phyloP scores from a whole-genome alignment of 2,113 vertebrate species.

The Amia ocellicauda region DNA sequence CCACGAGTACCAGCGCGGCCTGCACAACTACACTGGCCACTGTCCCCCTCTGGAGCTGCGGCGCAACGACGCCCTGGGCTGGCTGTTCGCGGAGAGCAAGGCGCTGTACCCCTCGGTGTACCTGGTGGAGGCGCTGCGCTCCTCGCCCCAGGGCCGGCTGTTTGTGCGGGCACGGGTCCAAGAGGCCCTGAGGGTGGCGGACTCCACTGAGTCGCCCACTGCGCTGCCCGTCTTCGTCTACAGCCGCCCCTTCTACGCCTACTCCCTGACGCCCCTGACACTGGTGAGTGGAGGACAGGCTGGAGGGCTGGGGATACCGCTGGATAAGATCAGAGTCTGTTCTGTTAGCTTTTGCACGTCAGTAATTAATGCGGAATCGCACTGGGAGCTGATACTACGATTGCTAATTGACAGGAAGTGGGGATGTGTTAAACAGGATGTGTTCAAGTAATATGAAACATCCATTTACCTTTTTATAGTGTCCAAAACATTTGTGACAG shows the following conservation, averaged over 20 bases:
- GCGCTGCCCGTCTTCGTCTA: slow-evolving; percentile 72
- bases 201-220: slow-evolving; percentile 51
- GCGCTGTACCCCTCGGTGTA: slow-evolving; percentile 75
- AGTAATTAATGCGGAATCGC: neutral
- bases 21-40: slow-evolving; percentile 63
- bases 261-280: slow-evolving; percentile 49
- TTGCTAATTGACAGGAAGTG: slow-evolving; percentile 5
- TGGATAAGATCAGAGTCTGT: too few species aligned
- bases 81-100: slow-evolving; percentile 75
- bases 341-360: neutral
- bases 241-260: slow-evolving; percentile 66
- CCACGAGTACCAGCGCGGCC: slow-evolving; percentile 57
- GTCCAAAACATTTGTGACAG: neutral
- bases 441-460: slow-evolving; percentile 9
- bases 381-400: too few species aligned
- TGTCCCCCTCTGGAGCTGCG: slow-evolving; percentile 62
- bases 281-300: neutral
- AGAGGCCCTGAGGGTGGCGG: slow-evolving; percentile 67
- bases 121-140: slow-evolving; percentile 49
- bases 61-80: slow-evolving; percentile 67
- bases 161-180: slow-evolving; percentile 66
- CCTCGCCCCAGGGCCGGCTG: slow-evolving; percentile 52
- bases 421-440: neutral
- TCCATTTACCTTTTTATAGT: too few species aligned
- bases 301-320: too few species aligned